Base-by-base conservation (phyloP, 2,113 vertebrate genomes). In the Poecile atricapillus region DNA sequence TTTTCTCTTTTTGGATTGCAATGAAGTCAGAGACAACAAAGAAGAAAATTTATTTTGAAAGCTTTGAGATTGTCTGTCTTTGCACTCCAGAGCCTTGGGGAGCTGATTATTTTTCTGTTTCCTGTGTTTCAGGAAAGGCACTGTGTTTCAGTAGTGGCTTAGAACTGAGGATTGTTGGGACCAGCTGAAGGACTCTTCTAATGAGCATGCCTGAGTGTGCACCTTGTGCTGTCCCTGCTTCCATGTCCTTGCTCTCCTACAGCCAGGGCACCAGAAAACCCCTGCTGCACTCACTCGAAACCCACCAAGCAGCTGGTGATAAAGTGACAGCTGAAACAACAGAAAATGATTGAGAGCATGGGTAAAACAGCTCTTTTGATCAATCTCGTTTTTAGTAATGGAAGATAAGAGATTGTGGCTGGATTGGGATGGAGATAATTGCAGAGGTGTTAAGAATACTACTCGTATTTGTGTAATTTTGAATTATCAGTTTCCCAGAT, bases 281-380 rank as follows among this genome's bases (percentile, higher is more conserved):
- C 0, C 21, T 2, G 0, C 49, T 76, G 7, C 30, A 18, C 24
- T 67, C 0, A 1, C 22, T n/a, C 15, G 52, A 59, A 80, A 35
- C 10, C 6, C 16, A 31, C 6, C 7, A 24, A 67, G 10, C 6
- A 60, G 16, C 11, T 11, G 7, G 9, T 59, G 9, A 33, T 20
- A 23, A 84, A 5, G 25, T 35, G 39, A 63, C 47, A 87, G 33
- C 25, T 71, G 55, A 35, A 81, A 30, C 2, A 1, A 15, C 16
- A 81, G 76, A 63, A 92, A 83, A 81, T 43, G 0, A 41, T 22
- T 62, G 46, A 30, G 35, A 53, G 13, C 2, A 25, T 46, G 15
- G 10, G 31, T 53, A 71, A 89, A 69, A 8, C 6, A 86, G 11
- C 5, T 43, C 28, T 92, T 90, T 70, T 0, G 0, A 33, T 67